Conservation (phyloP, 2,888 invertebrate genomes). For the Blastobasis adustella region DNA sequence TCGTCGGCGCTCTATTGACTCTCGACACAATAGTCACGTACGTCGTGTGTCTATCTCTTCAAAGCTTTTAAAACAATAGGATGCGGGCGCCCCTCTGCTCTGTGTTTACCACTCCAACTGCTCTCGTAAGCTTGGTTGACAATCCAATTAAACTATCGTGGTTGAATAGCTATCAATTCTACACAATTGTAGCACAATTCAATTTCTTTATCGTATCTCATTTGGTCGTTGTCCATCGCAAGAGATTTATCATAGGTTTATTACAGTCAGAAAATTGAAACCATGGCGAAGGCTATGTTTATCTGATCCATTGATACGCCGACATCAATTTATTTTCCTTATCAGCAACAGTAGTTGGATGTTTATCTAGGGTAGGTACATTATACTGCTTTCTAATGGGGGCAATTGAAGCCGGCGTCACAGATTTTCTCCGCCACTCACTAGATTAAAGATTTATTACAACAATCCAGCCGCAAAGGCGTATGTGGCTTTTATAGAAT, state of each 20-base stretch:
- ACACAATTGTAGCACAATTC: constrained; percentile 14
- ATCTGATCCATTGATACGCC: constrained; percentile 8
- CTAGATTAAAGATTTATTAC: too few relatives aligned
- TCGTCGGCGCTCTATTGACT: too few relatives aligned
- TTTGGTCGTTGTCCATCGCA: not conserved
- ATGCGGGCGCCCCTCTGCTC: constrained; percentile 45
- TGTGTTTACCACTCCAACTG: constrained; percentile 30
- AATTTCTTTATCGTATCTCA: constrained; percentile 1
- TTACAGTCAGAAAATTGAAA: constrained; percentile 14
- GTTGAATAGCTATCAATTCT: constrained; percentile 33
- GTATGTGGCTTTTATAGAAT: too few relatives aligned
- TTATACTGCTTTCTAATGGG: constrained; percentile 6
- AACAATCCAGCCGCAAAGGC: too few relatives aligned
- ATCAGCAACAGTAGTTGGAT: constrained; percentile 23
- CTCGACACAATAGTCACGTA: not conserved
- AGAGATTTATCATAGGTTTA: constrained; percentile 4
- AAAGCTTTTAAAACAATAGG: constrained; percentile 52
- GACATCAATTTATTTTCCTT: constrained; percentile 21
- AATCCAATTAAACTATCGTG: constrained; percentile 40
- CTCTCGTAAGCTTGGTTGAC: constrained; percentile 36
- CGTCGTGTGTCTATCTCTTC: constrained; percentile 21
- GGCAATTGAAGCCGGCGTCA: not conserved
- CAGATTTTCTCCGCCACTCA: not conserved
- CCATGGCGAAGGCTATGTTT: constrained; percentile 3
- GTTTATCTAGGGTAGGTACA: constrained; percentile 18